Base-by-base conservation (phyloP, 1,140 invertebrate genomes). In the Euura saliciscinereae region DNA sequence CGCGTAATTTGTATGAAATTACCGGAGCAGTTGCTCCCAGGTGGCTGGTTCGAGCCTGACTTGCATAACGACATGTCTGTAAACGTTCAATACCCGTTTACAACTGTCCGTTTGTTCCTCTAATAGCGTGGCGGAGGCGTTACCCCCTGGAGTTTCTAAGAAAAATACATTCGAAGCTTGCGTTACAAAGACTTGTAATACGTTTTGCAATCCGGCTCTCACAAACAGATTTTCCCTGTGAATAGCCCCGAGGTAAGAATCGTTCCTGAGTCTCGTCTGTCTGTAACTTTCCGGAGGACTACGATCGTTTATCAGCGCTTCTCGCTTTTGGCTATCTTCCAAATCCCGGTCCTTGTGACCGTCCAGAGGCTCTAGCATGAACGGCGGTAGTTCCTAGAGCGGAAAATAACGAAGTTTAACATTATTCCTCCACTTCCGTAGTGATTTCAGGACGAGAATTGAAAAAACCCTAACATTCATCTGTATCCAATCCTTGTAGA, bases 401-500 rank as follows among this genome's bases (percentile, higher is more conserved):
- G 68, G 5, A 42, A 11, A 43, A n/a, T 1, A 11, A 44, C 70
- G 8, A 66, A 44, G 28, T 28, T 44, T 71, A 6, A 71, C 69
- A 43, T 45, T 7, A 72, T 68, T 43, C 72, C 4, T 71, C 45
- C 69, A 72, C 42, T 78, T 85, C 87, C 67, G 68, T 66, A 45
- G 73, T 65, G 51, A 43, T 10, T 65, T 68, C 45, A 5, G 8
- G 43, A 68, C 66, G 7, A 11, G 5, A 43, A 11, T 45, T 10
- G 8, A 7, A 44, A 44, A 71, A 59, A 7, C 6, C 59, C 87
- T 88, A 82, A 95, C 93, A 89, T 93, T 94, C 90, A 95, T 94
- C 87, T 97, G 95, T 84, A 98, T 98, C 95, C 97, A 98, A 84
- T 99, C 97, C 84, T 97, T 96, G 82, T 98, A 99, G n/a, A 98